A percentile compares a stretch with the other conserved stretches of the same genome.
Conservation (phyloP, 2,888 invertebrate species). For the Hymenopus coronatus region DNA sequence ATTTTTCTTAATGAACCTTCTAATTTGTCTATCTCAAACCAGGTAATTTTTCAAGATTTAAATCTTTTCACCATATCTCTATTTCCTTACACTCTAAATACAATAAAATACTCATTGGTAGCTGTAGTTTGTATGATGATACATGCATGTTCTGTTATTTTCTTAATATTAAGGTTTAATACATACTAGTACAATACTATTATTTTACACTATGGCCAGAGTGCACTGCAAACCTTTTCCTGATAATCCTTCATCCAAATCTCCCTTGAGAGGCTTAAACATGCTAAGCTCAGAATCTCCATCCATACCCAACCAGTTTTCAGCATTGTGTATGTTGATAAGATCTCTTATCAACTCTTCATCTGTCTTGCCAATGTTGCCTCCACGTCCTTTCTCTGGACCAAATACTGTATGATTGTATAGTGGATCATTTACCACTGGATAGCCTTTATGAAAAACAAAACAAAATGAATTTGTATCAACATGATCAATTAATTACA, state of each 20-base stretch:
- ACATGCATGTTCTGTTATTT: too few species aligned
- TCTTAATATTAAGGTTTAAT: too few species aligned
- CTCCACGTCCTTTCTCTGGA: constrained; percentile 84
- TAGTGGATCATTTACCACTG: constrained; percentile 94
- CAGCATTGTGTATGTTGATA: constrained; percentile 89
- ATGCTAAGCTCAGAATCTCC: constrained; percentile 80
- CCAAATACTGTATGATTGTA: constrained; percentile 97
- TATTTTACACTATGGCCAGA: background rate
- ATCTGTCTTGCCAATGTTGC: constrained; percentile 83
- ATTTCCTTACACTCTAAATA: too few species aligned
- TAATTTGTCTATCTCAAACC: too few species aligned
- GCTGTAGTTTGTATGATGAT: too few species aligned
- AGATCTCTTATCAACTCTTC: constrained; percentile 85
- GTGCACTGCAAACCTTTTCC: constrained; percentile 8
- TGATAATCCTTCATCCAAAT: constrained; percentile 56
- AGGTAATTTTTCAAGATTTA: too few species aligned
- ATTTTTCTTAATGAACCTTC: too few species aligned
- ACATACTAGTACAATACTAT: too few species aligned
- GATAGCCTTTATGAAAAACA: constrained; percentile 66
- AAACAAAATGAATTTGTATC: background rate
- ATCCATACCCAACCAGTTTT: constrained; percentile 90
- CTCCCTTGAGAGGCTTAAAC: constrained; percentile 70
- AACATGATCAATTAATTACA: too few species aligned
- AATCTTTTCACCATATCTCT: too few species aligned
- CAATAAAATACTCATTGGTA: too few species aligned